Conservation (phyloP, 2,113 vertebrate species). For the Rhynchopsitta pachyrhyncha region DNA sequence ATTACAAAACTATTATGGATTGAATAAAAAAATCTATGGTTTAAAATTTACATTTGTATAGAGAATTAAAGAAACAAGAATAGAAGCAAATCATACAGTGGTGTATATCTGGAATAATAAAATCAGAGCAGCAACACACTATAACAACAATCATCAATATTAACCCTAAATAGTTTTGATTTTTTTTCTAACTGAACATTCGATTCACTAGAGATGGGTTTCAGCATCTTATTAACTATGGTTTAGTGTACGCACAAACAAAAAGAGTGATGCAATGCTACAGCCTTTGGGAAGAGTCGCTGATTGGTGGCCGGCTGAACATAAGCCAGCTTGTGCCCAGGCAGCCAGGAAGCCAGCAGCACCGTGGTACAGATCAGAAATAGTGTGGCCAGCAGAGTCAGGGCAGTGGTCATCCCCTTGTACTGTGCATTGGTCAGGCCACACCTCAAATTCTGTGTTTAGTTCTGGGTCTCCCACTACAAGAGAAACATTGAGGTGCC, state of each 20-base stretch:
- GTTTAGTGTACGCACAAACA: neutral
- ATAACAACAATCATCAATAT: neutral
- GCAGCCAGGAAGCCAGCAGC: neutral
- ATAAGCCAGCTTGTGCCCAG: neutral
- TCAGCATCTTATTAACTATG: neutral
- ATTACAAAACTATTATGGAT: fast-evolving
- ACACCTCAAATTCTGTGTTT: neutral
- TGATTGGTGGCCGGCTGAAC: neutral
- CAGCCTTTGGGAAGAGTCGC: neutral
- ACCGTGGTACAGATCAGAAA: neutral
- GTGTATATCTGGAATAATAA: neutral
- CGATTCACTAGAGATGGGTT: neutral
- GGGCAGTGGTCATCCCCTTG: neutral
- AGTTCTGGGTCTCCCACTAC: neutral
- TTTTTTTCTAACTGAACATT: neutral
- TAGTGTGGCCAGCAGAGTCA: neutral
- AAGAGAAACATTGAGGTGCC: neutral
- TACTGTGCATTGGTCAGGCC: neutral
- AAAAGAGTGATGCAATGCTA: neutral
- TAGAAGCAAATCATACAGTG: neutral
- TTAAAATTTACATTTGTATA: neutral
- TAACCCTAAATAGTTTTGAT: neutral
- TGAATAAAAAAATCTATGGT: neutral
- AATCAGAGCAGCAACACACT: neutral
- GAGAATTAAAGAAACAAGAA: neutral